phyloP scores from a whole-genome alignment of 2,113 vertebrate species.

The Cheilinus undulatus region DNA sequence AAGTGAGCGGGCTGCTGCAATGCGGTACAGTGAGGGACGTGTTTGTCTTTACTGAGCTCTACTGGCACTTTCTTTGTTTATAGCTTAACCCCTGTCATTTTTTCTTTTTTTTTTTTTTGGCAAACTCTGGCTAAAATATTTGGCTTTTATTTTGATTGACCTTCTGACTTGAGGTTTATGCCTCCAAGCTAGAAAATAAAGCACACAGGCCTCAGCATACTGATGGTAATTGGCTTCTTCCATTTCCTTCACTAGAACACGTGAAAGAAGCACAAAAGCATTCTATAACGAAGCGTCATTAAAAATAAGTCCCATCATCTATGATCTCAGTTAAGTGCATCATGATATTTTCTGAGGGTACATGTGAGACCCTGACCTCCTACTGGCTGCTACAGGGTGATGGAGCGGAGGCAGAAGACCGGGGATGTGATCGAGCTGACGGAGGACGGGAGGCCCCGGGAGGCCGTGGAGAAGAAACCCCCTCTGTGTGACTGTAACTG shows the following conservation, averaged over 20 bases:
- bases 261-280: background rate
- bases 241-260: background rate
- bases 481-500: slow-evolving; percentile 94
- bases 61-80: background rate
- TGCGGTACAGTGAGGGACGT: slow-evolving; percentile 79
- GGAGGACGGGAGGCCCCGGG: slow-evolving; percentile 92
- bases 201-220: slow-evolving; percentile 10
- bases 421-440: slow-evolving; percentile 96
- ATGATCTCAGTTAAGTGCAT: background rate
- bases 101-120: background rate
- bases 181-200: background rate
- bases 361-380: slow-evolving; percentile 6
- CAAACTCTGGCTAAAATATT: background rate
- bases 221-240: background rate
- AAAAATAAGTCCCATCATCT: background rate
- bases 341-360: background rate
- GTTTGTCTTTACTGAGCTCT: slow-evolving; percentile 12
- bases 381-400: slow-evolving; percentile 83
- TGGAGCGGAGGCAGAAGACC: slow-evolving; percentile 91
- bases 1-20: slow-evolving; percentile 81
- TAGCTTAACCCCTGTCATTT: rapidly evolving
- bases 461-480: slow-evolving; percentile 87
- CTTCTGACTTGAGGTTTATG: background rate
- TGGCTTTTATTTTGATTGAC: background rate
- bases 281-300: background rate